These are phyloP conservation scores for Thermophis baileyi DNA, from an alignment of 2,113 vertebrate species.

Conservation along the genomic window DNA sequence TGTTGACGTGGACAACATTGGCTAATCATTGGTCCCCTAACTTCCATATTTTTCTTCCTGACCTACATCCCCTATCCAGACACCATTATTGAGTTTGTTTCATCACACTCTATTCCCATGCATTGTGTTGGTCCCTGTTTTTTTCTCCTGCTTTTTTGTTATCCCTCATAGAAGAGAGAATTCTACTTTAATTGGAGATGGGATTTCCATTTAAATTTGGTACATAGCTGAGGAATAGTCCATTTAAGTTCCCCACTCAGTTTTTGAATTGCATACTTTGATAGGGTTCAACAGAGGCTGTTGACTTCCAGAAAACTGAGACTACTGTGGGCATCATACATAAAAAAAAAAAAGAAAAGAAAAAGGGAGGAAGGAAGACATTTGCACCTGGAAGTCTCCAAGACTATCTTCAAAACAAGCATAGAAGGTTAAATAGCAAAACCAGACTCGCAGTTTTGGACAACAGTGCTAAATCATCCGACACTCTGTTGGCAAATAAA, in stretches of 20 bases:
- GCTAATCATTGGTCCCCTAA: neutral
- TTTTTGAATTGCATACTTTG: neutral
- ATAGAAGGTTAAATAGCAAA: slow-evolving; percentile 61
- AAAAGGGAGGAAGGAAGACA: neutral
- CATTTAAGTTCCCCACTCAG: neutral
- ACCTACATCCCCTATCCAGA: neutral
- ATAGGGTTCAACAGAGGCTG: neutral
- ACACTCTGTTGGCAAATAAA: slow-evolving; percentile 69
- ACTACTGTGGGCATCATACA: neutral
- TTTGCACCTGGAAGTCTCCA: neutral
- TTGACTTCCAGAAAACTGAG: neutral
- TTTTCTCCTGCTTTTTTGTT: neutral
- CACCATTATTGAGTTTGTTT: neutral
- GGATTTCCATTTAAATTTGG: neutral
- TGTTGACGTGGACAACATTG: neutral
- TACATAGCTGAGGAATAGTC: neutral
- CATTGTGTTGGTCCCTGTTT: neutral
- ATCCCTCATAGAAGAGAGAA: neutral
- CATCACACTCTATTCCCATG: neutral
- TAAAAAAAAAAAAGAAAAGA: too few relatives aligned
- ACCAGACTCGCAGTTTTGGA: slow-evolving; percentile 52
- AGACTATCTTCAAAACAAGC: slow-evolving; percentile 41
- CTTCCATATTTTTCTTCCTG: neutral
- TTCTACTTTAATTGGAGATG: neutral
- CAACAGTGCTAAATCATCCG: slow-evolving; percentile 62